Evolutionary conservation across 1,140 invertebrate genomes (phyloP), one percentile per base, ranked within the genome.

Genomic region (Leptestheria dahalacensis): DNA sequence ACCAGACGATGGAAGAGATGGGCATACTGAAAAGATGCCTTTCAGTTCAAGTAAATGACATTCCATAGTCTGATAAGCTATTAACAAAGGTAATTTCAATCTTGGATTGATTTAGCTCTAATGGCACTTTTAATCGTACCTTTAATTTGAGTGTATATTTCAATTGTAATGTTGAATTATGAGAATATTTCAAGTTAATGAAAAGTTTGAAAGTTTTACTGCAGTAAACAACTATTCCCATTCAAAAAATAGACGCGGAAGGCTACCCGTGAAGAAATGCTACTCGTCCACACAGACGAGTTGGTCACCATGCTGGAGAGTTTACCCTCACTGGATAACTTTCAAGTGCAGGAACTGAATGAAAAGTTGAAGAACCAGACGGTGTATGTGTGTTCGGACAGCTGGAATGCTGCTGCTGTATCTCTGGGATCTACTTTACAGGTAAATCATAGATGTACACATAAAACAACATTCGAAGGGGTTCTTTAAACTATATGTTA

Each of bases 1-100:
- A 80, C 68, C 73, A 82, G 63, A 78, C 77, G 61, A 80, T 83
- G 60, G 71, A 78, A 41, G 82, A 86, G 47, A 82, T 77, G 66
- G 78, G 78, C 9, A 66, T 91, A 49, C 63, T 86, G 2, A 70
- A 79, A 29, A 71, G 84, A n/a, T 57, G 55, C 10, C 24, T 28
- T 26, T 25, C 24, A 26, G 18, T 55, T 25, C 20, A 55, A 25
- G 53, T 55, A 55, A 21, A 55, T 23, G n/a, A n/a, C n/a, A n/a
- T n/a, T n/a, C n/a, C n/a, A n/a, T n/a, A n/a, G n/a, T n/a, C n/a
- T n/a, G n/a, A n/a, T n/a, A n/a, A n/a, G n/a, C n/a, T n/a, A n/a
- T n/a, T n/a, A n/a, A n/a, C 2, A 29, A 23, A 4, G 2, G 3
- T 0, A 18, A 29, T 28, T 23, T 4, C 3, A 20, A 52, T 6